Base-by-base conservation (phyloP, 2,797 vertebrate species). In the Melanotaenia boesemani region DNA sequence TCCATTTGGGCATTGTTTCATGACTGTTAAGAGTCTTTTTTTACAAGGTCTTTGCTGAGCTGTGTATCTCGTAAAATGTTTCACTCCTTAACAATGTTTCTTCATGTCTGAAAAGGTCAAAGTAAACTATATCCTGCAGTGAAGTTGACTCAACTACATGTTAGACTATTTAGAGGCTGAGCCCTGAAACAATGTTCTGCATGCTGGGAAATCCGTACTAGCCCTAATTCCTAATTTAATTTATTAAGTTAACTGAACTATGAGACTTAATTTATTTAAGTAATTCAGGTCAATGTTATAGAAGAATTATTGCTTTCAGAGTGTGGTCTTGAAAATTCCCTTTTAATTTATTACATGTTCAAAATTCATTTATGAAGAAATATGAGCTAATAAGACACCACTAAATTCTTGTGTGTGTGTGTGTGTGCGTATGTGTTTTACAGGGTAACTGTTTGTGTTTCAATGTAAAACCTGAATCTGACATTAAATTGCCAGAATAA, bases 1-100 rank as follows among this genome's bases (percentile, higher is more conserved):
- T 56, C 24, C 50, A 26, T 30, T 20, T 52, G 30, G 68, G 5
- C 74, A 20, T 78, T 66, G 65, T 26, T 59, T 6, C 48, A 65
- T 34, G 63, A 63, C 65, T 55, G 57, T 1, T 0, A 2, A 4
- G 2, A 8, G 37, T 39, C 2, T 39, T 39, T 28, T 24, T 77
- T 81, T 75, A 70, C 20, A 24, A 63, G 60, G 13, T 63, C 54
- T 39, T 48, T 5, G 36, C 22, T 61, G 73, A 80, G 56, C 63
- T 64, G 54, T 41, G 63, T 8, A 8, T 41, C 70, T 65, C 41
- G 32, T 86, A 70, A 84, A 82, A 55, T 15, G 20, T 13, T 54
- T 32, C n/a, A 54, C 11, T 67, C 30, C 30, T 32, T 32, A 32
- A 32, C 30, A 32, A 32, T 32, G 30, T 32, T 32, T 32, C 6